phyloP scores from a whole-genome alignment of 2,888 invertebrate species.

The Eristalis arbustorum region DNA sequence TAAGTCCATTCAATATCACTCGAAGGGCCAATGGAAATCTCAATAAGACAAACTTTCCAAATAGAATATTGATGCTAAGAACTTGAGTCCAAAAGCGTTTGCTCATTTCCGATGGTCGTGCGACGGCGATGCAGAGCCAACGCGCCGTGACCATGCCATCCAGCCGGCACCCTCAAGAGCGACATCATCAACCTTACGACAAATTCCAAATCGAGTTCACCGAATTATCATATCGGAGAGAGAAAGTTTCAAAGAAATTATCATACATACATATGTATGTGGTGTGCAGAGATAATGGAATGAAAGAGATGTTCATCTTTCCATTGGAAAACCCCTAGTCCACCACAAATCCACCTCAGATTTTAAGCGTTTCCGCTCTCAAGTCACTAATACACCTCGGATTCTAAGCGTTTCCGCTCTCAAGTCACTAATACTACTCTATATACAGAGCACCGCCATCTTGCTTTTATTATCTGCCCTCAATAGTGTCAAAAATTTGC shows the following conservation, averaged over 20 bases:
- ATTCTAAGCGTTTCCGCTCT: no score
- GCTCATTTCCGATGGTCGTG: slow-evolving; percentile 24
- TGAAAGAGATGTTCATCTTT: no score
- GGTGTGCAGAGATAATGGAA: no score
- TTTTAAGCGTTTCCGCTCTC: no score
- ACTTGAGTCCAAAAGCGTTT: slow-evolving; percentile 22
- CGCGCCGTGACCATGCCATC: background rate
- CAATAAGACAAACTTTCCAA: slow-evolving; percentile 37
- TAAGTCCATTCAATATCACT: background rate
- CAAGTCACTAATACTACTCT: no score
- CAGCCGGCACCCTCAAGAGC: background rate
- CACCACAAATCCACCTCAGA: no score
- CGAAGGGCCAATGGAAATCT: slow-evolving; percentile 21
- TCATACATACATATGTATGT: slow-evolving; percentile 59
- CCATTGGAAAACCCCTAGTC: no score
- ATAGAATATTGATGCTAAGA: slow-evolving; percentile 59
- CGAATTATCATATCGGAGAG: slow-evolving; percentile 59
- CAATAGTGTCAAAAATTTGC: no score
- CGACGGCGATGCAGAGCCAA: background rate
- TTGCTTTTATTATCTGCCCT: no score
- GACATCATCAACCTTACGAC: background rate
- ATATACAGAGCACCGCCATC: no score
- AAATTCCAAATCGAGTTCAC: slow-evolving; percentile 52
- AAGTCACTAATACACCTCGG: no score
- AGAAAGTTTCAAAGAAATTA: slow-evolving; percentile 66